These are phyloP conservation scores for Limnephilus auricula DNA, from an alignment of 2,888 invertebrate genomes.

Conservation along the genomic window DNA sequence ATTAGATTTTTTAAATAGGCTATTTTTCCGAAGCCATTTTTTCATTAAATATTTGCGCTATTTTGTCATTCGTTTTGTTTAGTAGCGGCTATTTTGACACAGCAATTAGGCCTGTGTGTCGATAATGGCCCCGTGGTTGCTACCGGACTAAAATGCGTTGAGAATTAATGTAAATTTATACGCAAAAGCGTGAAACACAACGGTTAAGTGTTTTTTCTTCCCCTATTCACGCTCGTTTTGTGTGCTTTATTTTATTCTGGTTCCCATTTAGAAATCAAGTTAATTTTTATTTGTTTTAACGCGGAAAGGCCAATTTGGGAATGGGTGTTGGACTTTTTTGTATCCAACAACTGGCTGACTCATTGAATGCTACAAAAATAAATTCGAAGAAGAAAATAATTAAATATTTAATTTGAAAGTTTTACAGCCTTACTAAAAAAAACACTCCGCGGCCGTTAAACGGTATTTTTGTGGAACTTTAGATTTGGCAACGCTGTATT, in stretches of 20 bases:
- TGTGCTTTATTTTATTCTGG: constrained; percentile 11
- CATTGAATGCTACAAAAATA: neutral
- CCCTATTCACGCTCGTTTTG: constrained; percentile 9
- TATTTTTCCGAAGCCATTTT: neutral
- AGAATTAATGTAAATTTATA: constrained; percentile 42
- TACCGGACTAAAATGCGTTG: constrained; percentile 22
- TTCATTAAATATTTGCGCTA: neutral
- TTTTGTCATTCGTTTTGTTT: neutral
- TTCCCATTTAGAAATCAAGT: neutral
- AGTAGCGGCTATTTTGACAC: neutral
- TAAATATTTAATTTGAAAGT: no score
- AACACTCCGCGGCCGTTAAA: no score
- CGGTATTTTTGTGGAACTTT: no score
- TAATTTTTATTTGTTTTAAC: neutral
- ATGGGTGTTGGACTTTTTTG: neutral
- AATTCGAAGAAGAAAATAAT: neutral
- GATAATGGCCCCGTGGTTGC: neutral
- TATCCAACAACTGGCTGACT: neutral
- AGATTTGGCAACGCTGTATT: no score
- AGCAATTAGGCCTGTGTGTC: neutral
- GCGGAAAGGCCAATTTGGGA: neutral
- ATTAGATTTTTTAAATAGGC: no score
- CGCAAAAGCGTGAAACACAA: constrained; percentile 22
- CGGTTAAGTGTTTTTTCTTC: constrained; percentile 29
- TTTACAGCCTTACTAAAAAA: no score